A percentile compares a stretch with the other conserved stretches of the same genome.
phyloP scores from a whole-genome alignment of 2,888 invertebrate species.

The Lasioglossum malachurum region DNA sequence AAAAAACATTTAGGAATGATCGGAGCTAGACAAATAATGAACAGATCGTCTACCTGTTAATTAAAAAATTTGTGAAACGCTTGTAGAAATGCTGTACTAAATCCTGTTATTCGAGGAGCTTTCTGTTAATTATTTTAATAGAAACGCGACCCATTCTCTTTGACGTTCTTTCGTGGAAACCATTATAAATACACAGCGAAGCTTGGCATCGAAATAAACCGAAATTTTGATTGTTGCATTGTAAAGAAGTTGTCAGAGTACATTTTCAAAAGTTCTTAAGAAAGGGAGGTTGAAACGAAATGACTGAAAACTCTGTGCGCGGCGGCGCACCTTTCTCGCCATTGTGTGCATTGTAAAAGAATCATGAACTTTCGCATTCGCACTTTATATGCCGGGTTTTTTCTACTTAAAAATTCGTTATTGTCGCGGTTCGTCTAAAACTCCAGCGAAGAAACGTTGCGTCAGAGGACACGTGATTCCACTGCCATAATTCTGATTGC shows the following conservation, averaged over 20 bases:
- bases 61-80: too few relatives aligned
- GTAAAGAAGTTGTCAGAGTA: background rate
- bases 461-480: background rate
- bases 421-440: background rate
- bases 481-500: background rate
- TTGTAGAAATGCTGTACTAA: too few relatives aligned
- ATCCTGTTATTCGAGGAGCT: background rate
- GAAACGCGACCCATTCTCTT: background rate
- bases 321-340: background rate
- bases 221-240: background rate
- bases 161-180: background rate
- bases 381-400: slow-evolving; percentile 6
- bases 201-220: background rate
- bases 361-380: slow-evolving; percentile 27
- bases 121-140: background rate
- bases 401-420: slow-evolving; percentile 21
- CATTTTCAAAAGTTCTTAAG: background rate
- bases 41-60: too few relatives aligned
- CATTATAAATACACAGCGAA: background rate
- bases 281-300: slow-evolving; percentile 70
- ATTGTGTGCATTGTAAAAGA: slow-evolving; percentile 48
- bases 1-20: too few relatives aligned
- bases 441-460: background rate
- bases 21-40: too few relatives aligned
- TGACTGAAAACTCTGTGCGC: slow-evolving; percentile 72